Conservation (phyloP, 2,113 vertebrate species). For the Nanorana parkeri region DNA sequence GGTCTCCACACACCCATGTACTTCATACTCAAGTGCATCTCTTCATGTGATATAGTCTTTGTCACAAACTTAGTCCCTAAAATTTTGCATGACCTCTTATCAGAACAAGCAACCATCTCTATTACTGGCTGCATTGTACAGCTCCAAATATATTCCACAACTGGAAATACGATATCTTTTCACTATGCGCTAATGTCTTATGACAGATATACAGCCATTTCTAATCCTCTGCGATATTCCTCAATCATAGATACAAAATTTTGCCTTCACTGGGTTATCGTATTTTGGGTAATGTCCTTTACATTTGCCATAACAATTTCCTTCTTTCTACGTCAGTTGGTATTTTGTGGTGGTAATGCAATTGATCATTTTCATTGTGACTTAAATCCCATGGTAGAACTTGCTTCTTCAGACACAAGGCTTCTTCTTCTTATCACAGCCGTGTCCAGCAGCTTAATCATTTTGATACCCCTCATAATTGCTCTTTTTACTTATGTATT, state of each 20-base stretch:
- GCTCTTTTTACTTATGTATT: background rate
- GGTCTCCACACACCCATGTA: slow-evolving; percentile 16
- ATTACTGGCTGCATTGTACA: slow-evolving; percentile 9
- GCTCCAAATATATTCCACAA: slow-evolving; percentile 20
- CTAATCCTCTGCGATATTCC: slow-evolving; percentile 19
- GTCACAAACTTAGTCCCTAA: slow-evolving; percentile 27
- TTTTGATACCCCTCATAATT: background rate
- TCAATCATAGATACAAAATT: slow-evolving; percentile 2
- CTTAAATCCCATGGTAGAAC: slow-evolving; percentile 4
- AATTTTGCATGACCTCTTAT: slow-evolving; percentile 37
- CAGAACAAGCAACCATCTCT: background rate
- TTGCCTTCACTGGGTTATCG: background rate
- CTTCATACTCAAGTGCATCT: slow-evolving; percentile 7
- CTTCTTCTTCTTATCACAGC: background rate
- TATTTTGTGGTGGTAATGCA: background rate
- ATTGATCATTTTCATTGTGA: slow-evolving; percentile 45
- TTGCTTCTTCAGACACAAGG: slow-evolving; percentile 29
- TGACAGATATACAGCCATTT: slow-evolving; percentile 25
- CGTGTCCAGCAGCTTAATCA: background rate
- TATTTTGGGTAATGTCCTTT: slow-evolving; percentile 13
- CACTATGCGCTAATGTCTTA: slow-evolving; percentile 41
- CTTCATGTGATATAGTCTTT: slow-evolving; percentile 10
- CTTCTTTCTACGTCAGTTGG: background rate
- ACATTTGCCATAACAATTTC: background rate
- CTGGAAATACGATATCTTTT: background rate